These are phyloP conservation scores for Silurus lanzhouensis DNA, from an alignment of 2,797 vertebrate genomes.

Conservation along the genomic window DNA sequence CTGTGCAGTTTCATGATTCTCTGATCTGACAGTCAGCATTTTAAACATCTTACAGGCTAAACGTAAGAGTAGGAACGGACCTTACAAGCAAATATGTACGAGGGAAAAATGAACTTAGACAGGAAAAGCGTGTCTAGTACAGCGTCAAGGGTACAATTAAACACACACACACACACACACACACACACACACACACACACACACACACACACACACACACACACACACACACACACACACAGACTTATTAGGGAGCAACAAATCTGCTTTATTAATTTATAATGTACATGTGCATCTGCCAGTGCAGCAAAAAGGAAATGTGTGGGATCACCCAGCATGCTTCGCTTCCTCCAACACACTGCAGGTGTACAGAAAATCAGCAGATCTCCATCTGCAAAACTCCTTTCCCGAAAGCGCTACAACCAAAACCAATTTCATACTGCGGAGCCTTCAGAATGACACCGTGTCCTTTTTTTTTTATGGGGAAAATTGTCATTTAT, in stretches of 20 bases:
- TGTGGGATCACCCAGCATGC: conserved; percentile 54
- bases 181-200: neutral
- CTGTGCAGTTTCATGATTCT: neutral
- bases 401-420: conserved; percentile 11
- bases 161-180: neutral
- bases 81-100: neutral
- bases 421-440: conserved; percentile 2
- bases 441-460: neutral
- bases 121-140: neutral
- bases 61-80: neutral
- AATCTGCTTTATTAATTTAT: conserved; percentile 24
- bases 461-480: neutral
- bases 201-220: neutral
- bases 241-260: neutral
- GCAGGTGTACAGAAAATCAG: conserved; percentile 50
- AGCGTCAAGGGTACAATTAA: neutral
- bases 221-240: neutral
- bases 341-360: conserved; percentile 50
- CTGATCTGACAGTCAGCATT: neutral
- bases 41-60: neutral
- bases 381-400: conserved; percentile 39
- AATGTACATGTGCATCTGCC: conserved; percentile 35
- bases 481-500: neutral
- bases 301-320: conserved; percentile 51
- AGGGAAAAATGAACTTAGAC: neutral